Conservation (phyloP, 2,113 vertebrate genomes). For the Benitochromis conjunctus region DNA sequence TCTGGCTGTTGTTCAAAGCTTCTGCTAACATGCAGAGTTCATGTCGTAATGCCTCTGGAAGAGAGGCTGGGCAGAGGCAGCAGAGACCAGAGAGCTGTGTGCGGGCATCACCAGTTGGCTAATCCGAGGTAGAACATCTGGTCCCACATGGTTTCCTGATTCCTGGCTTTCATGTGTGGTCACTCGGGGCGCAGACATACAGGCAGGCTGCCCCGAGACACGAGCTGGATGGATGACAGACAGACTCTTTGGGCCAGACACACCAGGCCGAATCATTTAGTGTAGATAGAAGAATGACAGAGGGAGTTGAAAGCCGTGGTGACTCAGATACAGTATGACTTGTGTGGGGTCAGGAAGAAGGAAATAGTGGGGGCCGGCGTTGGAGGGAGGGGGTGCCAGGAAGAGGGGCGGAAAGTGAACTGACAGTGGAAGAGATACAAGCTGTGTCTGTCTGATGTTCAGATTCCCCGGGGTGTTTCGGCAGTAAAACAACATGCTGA, state of each 20-base stretch:
- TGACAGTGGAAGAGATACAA: conserved; percentile 62
- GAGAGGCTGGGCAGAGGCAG: neutral
- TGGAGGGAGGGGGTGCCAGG: conserved; percentile 19
- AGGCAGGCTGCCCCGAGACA: conserved; percentile 6
- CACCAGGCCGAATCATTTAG: conserved; percentile 12
- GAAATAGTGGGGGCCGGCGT: conserved; percentile 20
- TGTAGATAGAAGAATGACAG: conserved; percentile 26
- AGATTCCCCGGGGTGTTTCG: conserved; percentile 41
- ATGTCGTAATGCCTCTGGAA: conserved; percentile 23
- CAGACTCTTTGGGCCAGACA: conserved; percentile 16
- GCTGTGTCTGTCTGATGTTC: conserved; percentile 61
- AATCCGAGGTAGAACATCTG: conserved; percentile 54
- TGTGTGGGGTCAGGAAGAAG: conserved; percentile 25
- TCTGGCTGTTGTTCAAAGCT: neutral
- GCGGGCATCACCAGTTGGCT: neutral
- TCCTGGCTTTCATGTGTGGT: conserved; percentile 48
- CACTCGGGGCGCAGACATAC: conserved; percentile 32
- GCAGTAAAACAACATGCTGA: conserved; percentile 73
- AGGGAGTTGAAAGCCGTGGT: conserved; percentile 12
- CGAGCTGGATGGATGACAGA: conserved; percentile 30
- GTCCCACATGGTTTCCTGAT: conserved; percentile 5
- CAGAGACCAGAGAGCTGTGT: neutral
- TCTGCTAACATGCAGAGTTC: neutral
- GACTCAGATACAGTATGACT: conserved; percentile 40
- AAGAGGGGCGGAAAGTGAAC: conserved; percentile 54